Percentiles rank a stretch among this genome's conserved stretches.
phyloP scores from a whole-genome alignment of 2,797 vertebrate genomes.

The Erithacus rubecula region DNA sequence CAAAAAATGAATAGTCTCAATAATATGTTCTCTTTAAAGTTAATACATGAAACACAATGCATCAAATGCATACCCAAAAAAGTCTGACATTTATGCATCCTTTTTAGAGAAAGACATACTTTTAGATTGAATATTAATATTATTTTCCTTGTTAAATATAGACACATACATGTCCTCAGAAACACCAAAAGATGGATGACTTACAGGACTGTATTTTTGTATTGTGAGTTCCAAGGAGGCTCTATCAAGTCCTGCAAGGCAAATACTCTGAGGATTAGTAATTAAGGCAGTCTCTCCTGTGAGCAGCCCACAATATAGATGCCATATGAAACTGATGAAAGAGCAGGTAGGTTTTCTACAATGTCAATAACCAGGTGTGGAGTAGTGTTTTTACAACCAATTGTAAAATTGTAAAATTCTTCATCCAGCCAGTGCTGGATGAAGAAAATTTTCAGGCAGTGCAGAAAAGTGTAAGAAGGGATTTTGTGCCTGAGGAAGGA shows the following conservation, averaged over 20 bases:
- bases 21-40: background rate
- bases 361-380: background rate
- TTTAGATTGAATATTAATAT: background rate
- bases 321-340: background rate
- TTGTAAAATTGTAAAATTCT: background rate
- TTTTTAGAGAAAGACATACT: background rate
- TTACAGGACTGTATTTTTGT: background rate
- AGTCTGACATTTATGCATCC: background rate
- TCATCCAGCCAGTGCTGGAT: background rate
- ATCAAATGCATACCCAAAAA: background rate
- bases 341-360: background rate
- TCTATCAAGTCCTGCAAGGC: background rate
- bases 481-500: constrained; percentile 28
- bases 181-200: background rate
- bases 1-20: background rate
- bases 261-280: background rate
- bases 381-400: background rate
- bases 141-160: background rate
- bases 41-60: background rate
- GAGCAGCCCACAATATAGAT: background rate
- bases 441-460: background rate
- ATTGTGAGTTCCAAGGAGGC: background rate
- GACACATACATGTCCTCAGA: fast-evolving
- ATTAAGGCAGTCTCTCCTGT: background rate
- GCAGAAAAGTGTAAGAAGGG: background rate